Evolutionary conservation across 2,797 vertebrate species (phyloP).

Genomic region (Macropus fuliginosus): DNA sequence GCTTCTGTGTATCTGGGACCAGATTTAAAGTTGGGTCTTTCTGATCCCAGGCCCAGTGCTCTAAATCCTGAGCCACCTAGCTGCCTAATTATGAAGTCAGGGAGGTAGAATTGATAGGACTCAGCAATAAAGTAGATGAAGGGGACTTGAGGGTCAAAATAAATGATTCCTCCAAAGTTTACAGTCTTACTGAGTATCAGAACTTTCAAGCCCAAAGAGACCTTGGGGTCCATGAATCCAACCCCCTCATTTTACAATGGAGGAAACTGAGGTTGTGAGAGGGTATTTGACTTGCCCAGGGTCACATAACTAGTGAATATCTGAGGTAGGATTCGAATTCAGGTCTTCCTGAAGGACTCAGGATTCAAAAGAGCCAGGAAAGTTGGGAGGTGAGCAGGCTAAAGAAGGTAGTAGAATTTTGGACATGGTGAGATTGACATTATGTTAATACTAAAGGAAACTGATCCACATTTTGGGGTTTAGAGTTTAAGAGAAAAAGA

Average conservation of each 20-base stretch:
- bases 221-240: neutral
- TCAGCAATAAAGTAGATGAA: neutral
- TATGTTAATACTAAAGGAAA: too few species aligned
- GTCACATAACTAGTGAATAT: neutral
- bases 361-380: neutral
- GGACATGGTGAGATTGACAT: neutral
- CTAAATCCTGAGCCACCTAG: neutral
- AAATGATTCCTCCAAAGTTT: neutral
- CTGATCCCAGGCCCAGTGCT: neutral
- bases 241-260: neutral
- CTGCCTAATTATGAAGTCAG: neutral
- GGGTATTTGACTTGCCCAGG: neutral
- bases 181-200: neutral
- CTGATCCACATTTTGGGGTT: neutral
- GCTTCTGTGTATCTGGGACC: neutral
- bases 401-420: neutral
- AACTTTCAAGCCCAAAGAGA: neutral
- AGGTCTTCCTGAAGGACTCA: neutral
- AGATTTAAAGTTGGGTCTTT: neutral
- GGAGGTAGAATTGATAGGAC: neutral
- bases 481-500: neutral
- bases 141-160: neutral
- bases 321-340: neutral
- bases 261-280: neutral
- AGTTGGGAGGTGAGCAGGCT: neutral